Conservation (phyloP, 64 coral and sea anemone species). For the Porites lutea region DNA sequence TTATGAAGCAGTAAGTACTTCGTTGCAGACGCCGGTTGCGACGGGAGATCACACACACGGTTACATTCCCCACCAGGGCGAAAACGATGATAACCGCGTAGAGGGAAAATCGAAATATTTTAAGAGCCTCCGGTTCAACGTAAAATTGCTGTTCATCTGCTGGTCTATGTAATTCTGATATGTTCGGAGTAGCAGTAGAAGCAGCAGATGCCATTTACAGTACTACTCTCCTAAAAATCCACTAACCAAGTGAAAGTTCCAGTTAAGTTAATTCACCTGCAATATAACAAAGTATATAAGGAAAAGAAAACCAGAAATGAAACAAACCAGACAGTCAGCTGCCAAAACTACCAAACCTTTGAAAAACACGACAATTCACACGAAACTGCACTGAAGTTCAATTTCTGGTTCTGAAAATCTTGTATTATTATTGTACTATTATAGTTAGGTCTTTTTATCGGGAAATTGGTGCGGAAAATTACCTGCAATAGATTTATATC, state of each 20-base stretch:
- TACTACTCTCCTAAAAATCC: background rate
- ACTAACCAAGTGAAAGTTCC: background rate
- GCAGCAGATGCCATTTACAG: constrained; percentile 1
- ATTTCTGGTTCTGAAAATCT: no score
- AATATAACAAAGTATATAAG: background rate
- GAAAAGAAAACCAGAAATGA: background rate
- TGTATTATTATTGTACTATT: no score
- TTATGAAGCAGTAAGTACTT: constrained; percentile 80
- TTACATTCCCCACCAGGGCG: constrained; percentile 69
- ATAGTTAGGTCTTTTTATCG: no score
- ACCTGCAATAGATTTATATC: no score
- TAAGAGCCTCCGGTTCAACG: background rate
- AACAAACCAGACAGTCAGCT: no score
- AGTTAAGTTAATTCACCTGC: background rate
- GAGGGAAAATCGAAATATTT: constrained; percentile 59
- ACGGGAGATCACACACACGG: constrained; percentile 74
- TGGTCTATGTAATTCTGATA: background rate
- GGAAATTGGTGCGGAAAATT: no score
- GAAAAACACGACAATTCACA: no score
- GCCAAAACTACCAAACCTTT: no score
- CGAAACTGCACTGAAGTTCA: no score
- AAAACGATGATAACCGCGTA: constrained; percentile 68
- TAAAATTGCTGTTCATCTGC: background rate
- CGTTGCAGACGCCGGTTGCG: constrained; percentile 72
- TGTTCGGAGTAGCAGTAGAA: background rate